Conservation (phyloP, 2,797 vertebrate species). For the Helicolenus hilgendorfi region DNA sequence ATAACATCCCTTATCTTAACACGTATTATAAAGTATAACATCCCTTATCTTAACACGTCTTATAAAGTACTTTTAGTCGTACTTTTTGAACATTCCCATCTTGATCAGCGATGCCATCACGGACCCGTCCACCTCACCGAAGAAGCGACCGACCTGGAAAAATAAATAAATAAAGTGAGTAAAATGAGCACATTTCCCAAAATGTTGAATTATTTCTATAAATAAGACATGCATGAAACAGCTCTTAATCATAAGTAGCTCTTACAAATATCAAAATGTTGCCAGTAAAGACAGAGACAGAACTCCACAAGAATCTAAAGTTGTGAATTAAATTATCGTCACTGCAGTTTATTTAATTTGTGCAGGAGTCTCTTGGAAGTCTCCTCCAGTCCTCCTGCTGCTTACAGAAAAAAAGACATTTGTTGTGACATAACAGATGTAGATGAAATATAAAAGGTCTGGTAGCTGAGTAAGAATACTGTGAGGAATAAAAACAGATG, state of each 20-base stretch:
- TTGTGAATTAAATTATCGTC: background rate
- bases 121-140: slow-evolving; percentile 96
- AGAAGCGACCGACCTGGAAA: slow-evolving; percentile 94
- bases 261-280: slow-evolving; percentile 3
- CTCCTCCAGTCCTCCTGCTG: background rate
- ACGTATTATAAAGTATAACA: too few relatives aligned
- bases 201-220: background rate
- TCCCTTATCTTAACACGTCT: background rate
- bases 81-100: slow-evolving; percentile 95
- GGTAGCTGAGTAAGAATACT: background rate
- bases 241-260: background rate
- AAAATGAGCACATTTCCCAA: background rate
- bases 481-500: background rate
- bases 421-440: background rate
- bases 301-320: background rate
- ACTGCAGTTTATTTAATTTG: background rate
- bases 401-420: background rate
- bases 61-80: background rate
- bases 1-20: too few relatives aligned
- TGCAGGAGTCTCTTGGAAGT: background rate
- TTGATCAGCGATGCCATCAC: slow-evolving; percentile 95
- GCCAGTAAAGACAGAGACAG: background rate
- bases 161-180: background rate
- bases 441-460: background rate
- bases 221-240: background rate